Evolutionary conservation across 2,888 invertebrate species (phyloP), one percentile per base, ranked within the genome.

Genomic region (Petrolisthes cinctipes): DNA sequence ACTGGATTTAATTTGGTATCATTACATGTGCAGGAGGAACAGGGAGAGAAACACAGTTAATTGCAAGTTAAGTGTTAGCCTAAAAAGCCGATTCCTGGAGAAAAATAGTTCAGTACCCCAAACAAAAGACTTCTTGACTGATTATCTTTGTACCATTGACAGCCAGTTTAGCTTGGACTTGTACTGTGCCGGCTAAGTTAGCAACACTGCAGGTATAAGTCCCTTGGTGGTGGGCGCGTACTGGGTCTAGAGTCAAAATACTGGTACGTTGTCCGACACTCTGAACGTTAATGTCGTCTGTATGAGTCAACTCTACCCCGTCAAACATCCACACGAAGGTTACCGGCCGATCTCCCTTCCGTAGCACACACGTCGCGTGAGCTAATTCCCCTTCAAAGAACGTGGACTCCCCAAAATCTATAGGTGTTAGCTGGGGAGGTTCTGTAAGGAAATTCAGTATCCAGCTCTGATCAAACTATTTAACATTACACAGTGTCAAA

Each of bases 171-270:
- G 86, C 75, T 54, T 88, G 75, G 23, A 76, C 83, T 23, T 78
- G 92, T 95, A 92, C 96, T 23, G 89, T 90, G 78, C 93, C 93
- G 11, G 92, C 92, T 17, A 90, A 91, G 90, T 93, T 93, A 93
- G 95, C 94, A 87, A 95, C 96, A 91, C 94, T 93, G 93, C 96
- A 96, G 91, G 95, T 95, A 93, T 96, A 96, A 92, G 95, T 95
- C 90, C 96, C 96, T 89, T 95, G 95, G 93, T 96, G 96, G 20
- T 90, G 79, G n/a, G 90, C 89, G 37, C 76, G 90, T 11, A 95
- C 95, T 11, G 95, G 94, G 91, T 95, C 95, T 92, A 96, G 96
- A 92, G 95, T 95, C 92, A 96, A 93, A 73, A 95, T 94, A 91
- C 95, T 95, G 68, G 95, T 93, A 95, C 94, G 92, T 95, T 95